A percentile compares a stretch with the other conserved stretches of the same genome.
phyloP scores from a whole-genome alignment of 1,140 invertebrate genomes.

The Drosophila kurseongensis region DNA sequence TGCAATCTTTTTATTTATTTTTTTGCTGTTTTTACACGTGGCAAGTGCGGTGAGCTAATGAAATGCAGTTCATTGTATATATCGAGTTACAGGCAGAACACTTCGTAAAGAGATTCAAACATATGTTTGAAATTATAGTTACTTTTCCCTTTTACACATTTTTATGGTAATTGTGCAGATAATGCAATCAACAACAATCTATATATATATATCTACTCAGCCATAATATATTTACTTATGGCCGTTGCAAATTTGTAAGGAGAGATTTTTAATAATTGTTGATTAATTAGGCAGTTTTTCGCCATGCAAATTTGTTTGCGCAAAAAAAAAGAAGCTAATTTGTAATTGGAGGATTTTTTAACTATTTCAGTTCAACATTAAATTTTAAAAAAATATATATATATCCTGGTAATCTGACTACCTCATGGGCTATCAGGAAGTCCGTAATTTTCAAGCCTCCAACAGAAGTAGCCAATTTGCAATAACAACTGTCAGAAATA shows the following conservation, averaged over 20 bases:
- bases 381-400: no score
- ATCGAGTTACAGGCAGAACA: conserved; percentile 14
- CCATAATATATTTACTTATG: neutral
- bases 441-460: conserved; percentile 6
- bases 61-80: conserved; percentile 40
- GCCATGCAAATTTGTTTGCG: no score
- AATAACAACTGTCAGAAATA: conserved; percentile 55
- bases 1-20: conserved; percentile 22
- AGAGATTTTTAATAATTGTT: no score
- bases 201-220: neutral
- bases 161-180: conserved; percentile 8
- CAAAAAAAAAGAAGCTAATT: no score
- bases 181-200: conserved; percentile 4
- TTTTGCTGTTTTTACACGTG: conserved; percentile 36
- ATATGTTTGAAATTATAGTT: conserved; percentile 9
- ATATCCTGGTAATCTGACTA: conserved; percentile 5
- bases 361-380: no score
- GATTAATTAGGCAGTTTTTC: no score
- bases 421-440: conserved; percentile 11
- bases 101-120: conserved; percentile 27
- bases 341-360: no score
- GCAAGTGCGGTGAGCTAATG: conserved; percentile 36
- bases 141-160: neutral
- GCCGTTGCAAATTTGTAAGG: neutral
- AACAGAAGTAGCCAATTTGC: conserved; percentile 39